Percentiles rank a stretch among this genome's conserved stretches.
These are phyloP conservation scores for Bradypodion ventrale DNA, from an alignment of 2,797 vertebrate genomes.

Conservation along the genomic window DNA sequence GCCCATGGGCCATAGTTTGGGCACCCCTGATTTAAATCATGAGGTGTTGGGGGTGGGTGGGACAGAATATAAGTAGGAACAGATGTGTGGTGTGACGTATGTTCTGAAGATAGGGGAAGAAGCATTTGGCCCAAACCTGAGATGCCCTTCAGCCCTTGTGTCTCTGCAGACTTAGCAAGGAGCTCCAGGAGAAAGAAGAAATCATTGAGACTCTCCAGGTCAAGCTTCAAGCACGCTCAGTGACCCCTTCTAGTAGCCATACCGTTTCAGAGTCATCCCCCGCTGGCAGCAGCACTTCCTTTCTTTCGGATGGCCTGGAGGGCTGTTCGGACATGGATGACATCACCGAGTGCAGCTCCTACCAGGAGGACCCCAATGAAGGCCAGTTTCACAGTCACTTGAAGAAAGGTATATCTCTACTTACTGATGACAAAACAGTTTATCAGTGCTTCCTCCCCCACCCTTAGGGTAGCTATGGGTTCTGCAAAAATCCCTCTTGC, in stretches of 20 bases:
- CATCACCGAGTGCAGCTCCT: constrained; percentile 78
- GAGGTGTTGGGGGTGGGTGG: too few species aligned
- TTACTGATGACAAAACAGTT: not conserved
- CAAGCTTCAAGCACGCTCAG: constrained; percentile 80
- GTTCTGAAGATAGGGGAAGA: not conserved
- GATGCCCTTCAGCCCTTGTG: not conserved
- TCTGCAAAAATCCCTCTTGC: too few species aligned
- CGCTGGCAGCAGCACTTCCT: constrained; percentile 85
- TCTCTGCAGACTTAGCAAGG: constrained; percentile 81
- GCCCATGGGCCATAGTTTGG: too few species aligned
- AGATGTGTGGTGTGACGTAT: not conserved
- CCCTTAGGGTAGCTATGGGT: too few species aligned
- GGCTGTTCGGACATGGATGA: constrained; percentile 81
- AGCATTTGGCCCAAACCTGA: not conserved
- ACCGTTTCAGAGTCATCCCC: constrained; percentile 80
- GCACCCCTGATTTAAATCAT: too few species aligned
- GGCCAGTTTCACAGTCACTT: constrained; percentile 27
- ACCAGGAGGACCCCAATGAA: constrained; percentile 46
- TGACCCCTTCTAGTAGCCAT: constrained; percentile 82
- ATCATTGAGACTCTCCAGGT: constrained; percentile 86
- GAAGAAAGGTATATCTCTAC: constrained; percentile 52
- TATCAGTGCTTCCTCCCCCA: too few species aligned
- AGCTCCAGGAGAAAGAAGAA: constrained; percentile 91
- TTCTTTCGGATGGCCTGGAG: constrained; percentile 84
- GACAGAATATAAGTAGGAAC: not conserved